Evolutionary conservation across 2,113 vertebrate species (phyloP).

Genomic region (Eulacestoma nigropectus): DNA sequence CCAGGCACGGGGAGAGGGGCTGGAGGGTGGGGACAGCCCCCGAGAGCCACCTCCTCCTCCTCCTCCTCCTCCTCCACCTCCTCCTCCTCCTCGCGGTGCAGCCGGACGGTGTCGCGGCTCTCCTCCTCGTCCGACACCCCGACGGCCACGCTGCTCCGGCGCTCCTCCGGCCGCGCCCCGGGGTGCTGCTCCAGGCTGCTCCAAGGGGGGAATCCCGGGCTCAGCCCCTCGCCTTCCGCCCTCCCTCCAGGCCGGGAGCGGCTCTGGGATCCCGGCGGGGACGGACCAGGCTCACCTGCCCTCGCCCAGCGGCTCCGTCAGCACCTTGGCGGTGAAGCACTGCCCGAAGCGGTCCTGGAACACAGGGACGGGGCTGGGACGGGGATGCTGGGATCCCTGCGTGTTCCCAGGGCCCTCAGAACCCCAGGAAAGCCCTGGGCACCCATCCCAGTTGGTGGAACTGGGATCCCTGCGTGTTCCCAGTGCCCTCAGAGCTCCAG

Average conservation of each 20-base stretch:
- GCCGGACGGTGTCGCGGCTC: not conserved
- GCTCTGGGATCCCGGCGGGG: fast-evolving
- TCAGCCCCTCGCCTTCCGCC: not conserved
- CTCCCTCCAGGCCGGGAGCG: not conserved
- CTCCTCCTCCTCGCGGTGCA: not conserved
- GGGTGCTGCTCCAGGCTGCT: not conserved
- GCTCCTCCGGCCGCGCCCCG: not conserved
- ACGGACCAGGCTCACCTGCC: not conserved
- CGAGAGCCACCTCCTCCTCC: not conserved
- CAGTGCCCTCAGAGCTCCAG: too few species aligned
- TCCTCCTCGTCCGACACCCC: not conserved
- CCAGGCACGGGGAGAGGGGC: too few species aligned
- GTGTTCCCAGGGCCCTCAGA: too few species aligned
- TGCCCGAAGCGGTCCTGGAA: not conserved
- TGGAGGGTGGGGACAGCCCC: fast-evolving
- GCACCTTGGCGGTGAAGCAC: not conserved
- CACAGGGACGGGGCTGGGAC: not conserved
- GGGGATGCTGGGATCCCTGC: too few species aligned
- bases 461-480: too few species aligned
- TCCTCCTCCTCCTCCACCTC: not conserved
- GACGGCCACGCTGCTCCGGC: not conserved
- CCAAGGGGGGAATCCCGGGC: not conserved
- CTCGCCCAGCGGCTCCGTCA: not conserved
- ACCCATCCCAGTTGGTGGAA: too few species aligned
- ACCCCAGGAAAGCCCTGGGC: too few species aligned